phyloP scores from a whole-genome alignment of 2,113 vertebrate genomes.

The Calypte anna region DNA sequence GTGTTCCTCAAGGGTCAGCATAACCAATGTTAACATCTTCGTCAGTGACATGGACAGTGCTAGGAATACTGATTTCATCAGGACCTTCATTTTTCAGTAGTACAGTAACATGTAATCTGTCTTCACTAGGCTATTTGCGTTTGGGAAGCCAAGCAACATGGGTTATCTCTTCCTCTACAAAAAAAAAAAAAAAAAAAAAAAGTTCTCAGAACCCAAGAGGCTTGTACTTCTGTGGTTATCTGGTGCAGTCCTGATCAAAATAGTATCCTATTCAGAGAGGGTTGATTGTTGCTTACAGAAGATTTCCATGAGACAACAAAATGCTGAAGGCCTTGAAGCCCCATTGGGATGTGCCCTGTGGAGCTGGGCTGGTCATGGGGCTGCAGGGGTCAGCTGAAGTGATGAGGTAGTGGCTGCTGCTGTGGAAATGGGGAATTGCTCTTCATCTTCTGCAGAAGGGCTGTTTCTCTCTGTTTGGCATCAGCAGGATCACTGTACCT shows the following conservation, averaged over 20 bases:
- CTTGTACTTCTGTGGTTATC: not conserved
- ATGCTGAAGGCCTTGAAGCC: not conserved
- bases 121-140: not conserved
- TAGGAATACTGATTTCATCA: not conserved
- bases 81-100: not conserved
- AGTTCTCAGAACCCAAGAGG: not conserved
- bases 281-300: not conserved
- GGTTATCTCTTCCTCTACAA: not conserved
- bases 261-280: not conserved
- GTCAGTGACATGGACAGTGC: not conserved
- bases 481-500: not conserved
- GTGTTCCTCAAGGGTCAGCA: too few species aligned
- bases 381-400: not conserved
- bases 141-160: not conserved
- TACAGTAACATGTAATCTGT: not conserved
- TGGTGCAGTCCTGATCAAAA: not conserved
- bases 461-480: not conserved
- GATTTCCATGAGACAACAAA: not conserved
- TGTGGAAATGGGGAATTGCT: not conserved
- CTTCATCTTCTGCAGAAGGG: not conserved
- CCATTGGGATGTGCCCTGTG: fast-evolving
- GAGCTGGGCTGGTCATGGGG: not conserved
- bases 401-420: not conserved
- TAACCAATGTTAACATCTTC: too few species aligned
- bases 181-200: not conserved